Evolutionary conservation across 2,797 vertebrate genomes (phyloP).

Genomic region (Nannoperca australis): DNA sequence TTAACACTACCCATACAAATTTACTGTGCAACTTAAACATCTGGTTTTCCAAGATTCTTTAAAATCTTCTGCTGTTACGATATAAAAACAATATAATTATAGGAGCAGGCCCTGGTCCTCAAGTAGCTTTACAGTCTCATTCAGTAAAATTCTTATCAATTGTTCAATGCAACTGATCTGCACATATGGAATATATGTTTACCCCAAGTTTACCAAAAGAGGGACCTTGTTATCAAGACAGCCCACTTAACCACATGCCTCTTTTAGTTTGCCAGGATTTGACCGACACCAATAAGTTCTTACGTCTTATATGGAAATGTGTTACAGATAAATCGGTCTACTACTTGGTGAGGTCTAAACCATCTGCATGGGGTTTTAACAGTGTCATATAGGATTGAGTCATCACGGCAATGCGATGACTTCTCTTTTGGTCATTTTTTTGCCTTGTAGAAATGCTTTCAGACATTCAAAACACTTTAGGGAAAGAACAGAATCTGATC

Average conservation of each 20-base stretch:
- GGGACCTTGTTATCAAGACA: too few species aligned
- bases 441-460: constrained; percentile 3
- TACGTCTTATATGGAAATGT: constrained; percentile 1
- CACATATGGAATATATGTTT: background rate
- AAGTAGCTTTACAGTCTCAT: background rate
- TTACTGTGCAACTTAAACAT: background rate
- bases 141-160: background rate
- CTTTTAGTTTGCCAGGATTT: background rate
- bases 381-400: background rate
- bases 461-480: constrained; percentile 14
- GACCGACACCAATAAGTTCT: background rate
- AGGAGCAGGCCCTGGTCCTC: background rate
- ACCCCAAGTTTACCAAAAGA: background rate
- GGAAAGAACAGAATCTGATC: constrained; percentile 15
- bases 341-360: constrained; percentile 5
- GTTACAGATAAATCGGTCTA: background rate
- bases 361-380: constrained; percentile 15
- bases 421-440: background rate
- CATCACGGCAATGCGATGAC: background rate
- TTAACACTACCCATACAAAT: constrained; percentile 26
- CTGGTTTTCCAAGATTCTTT: background rate
- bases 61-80: background rate
- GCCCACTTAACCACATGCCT: background rate
- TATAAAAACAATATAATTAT: background rate
- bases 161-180: background rate